Base-by-base conservation (phyloP, 2,888 invertebrate genomes). In the Tetragonula carbonaria region DNA sequence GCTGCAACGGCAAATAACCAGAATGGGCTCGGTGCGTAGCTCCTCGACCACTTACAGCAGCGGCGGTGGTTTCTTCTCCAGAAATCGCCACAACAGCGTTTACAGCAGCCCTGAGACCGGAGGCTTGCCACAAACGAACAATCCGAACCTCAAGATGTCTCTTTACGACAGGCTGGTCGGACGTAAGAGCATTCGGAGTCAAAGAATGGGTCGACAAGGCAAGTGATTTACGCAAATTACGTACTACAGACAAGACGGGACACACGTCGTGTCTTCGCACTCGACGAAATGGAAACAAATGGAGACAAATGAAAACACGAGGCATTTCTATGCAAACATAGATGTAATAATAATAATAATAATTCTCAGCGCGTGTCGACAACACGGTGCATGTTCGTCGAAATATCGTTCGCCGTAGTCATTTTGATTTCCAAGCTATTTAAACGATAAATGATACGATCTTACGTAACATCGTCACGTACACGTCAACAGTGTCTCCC, bases 21-120 rank as follows among this genome's bases (percentile, higher is more conserved):
- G 98, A 89, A 97, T 98, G 97, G 98, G 98, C 2, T 98, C 98
- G 0, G 90, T 92, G 14, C 96, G 98, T 50, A 98, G 98, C 59
- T 97, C 98, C 2, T 97, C 98, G 0, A 98, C 98, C 0, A 97
- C 97, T 0, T 98, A 98, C 93, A 98, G 97, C 11, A 97, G 97
- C 1, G 97, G 97, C 14, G 96, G 96, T 4, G 96, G 96, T 18
- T 95, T 97, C 72, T 98, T 98, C 92, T 96, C 97, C 18, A 95
- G 98, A 77, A 97, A 97, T 90, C 96, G 98, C 0, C 97, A 97
- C 90, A 97, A 97, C 93, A 98, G 98, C 13, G 97, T 97, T 1
- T 96, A 96, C 90, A 95, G 95, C 33, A 95, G 95, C 88, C 95
- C 95, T 0, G 96, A 96, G 90, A 93, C 94, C 5, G 94, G 94